phyloP scores from a whole-genome alignment of 2,797 vertebrate species.

The Bothrops alternatus region DNA sequence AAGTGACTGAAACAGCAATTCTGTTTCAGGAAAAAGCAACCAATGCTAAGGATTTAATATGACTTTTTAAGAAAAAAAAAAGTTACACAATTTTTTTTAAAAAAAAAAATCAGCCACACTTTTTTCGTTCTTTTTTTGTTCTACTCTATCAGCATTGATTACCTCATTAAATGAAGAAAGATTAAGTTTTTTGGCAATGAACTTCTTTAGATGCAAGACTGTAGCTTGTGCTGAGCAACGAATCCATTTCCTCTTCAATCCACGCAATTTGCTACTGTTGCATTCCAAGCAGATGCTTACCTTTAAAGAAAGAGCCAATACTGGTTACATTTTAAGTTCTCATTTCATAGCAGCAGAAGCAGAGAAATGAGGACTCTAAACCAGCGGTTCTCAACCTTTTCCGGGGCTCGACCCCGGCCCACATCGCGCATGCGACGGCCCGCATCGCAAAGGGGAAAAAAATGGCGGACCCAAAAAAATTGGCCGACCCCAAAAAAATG shows the following conservation, averaged over 20 bases:
- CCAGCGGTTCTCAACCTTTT: too few relatives aligned
- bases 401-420: too few relatives aligned
- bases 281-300: conserved; percentile 99
- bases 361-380: not conserved
- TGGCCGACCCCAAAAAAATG: too few relatives aligned
- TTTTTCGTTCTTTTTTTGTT: not conserved
- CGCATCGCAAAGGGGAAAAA: too few relatives aligned
- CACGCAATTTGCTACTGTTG: conserved; percentile 97
- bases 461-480: too few relatives aligned
- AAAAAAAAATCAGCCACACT: not conserved
- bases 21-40: not conserved
- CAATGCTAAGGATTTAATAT: not conserved
- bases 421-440: too few relatives aligned
- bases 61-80: not conserved
- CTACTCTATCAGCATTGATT: conserved; percentile 31
- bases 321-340: not conserved
- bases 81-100: not conserved
- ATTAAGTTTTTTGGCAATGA: conserved; percentile 99
- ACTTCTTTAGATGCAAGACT: conserved; percentile 98
- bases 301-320: conserved; percentile 64
- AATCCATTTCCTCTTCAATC: conserved; percentile 98
- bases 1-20: not conserved
- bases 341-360: not conserved
- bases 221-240: conserved; percentile 98
- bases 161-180: conserved; percentile 99